Conservation (phyloP, 2,113 vertebrate genomes). For the Hippopotamus amphibius region DNA sequence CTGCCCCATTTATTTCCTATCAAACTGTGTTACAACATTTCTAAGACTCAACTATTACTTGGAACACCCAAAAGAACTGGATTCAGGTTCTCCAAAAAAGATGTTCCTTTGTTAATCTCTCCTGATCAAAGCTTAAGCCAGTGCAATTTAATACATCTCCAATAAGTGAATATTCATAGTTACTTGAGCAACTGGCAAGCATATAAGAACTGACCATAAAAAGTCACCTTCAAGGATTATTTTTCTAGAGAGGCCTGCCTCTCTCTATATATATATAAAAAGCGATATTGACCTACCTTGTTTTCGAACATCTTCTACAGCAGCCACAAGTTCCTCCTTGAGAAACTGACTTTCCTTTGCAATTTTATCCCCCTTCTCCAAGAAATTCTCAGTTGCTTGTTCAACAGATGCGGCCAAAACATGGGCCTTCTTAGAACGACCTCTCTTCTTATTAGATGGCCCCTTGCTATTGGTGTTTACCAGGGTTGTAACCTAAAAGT, state of each 20-base stretch:
- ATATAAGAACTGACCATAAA: background rate
- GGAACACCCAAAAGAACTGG: background rate
- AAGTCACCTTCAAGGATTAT: background rate
- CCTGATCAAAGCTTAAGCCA: conserved; percentile 36
- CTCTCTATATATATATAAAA: background rate
- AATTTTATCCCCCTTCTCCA: conserved; percentile 99
- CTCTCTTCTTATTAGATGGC: conserved; percentile 98
- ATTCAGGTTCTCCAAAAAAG: conserved; percentile 35
- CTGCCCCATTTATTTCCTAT: background rate
- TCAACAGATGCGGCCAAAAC: conserved; percentile 98
- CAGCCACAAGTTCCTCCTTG: conserved; percentile 97
- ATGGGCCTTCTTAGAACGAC: conserved; percentile 99
- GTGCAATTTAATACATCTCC: background rate
- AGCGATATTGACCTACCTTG: conserved; percentile 90
- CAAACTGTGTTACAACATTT: conserved; percentile 30
- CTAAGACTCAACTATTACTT: conserved; percentile 22
- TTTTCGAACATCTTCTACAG: conserved; percentile 99
- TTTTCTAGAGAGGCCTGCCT: background rate
- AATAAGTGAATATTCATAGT: background rate
- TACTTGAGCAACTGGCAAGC: background rate
- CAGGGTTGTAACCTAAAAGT: conserved; percentile 95
- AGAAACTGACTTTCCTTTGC: conserved; percentile 99
- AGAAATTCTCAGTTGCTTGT: conserved; percentile 97
- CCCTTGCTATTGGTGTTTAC: conserved; percentile 99
- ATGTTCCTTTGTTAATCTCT: conserved; percentile 7